These are phyloP conservation scores for Montifringilla adamsi DNA, from an alignment of 2,113 vertebrate genomes.

Conservation along the genomic window DNA sequence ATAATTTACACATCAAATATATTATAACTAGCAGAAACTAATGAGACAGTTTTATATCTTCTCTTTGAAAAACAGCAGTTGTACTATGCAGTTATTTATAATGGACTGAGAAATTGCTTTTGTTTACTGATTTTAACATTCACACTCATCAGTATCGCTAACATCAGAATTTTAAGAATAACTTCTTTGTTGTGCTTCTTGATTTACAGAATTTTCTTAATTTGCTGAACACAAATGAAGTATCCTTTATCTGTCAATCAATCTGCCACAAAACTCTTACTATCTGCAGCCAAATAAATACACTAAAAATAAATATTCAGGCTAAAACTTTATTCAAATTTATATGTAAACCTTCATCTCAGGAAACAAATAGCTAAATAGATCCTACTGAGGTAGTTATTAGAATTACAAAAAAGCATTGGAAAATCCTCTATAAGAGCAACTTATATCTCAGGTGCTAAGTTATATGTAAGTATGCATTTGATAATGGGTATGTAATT, in stretches of 20 bases:
- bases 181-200: conserved; percentile 11
- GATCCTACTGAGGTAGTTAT: not conserved
- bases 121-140: not conserved
- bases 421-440: not conserved
- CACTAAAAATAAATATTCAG: not conserved
- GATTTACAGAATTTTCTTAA: not conserved
- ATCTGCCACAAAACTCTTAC: not conserved
- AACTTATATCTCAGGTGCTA: not conserved
- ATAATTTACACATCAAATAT: conserved; percentile 33
- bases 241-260: not conserved
- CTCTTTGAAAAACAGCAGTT: not conserved
- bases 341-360: not conserved
- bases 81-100: not conserved
- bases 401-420: not conserved
- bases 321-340: not conserved
- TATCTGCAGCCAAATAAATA: not conserved
- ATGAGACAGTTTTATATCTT: not conserved
- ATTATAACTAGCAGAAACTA: not conserved
- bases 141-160: not conserved
- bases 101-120: not conserved
- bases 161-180: not conserved
- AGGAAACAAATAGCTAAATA: not conserved
- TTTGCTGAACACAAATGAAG: not conserved
- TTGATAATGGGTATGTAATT: not conserved
- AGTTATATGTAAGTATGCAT: not conserved